Percentiles rank a stretch among this genome's conserved stretches.
Evolutionary conservation across 2,113 vertebrate genomes (phyloP).

Genomic region (Steatornis caripensis): DNA sequence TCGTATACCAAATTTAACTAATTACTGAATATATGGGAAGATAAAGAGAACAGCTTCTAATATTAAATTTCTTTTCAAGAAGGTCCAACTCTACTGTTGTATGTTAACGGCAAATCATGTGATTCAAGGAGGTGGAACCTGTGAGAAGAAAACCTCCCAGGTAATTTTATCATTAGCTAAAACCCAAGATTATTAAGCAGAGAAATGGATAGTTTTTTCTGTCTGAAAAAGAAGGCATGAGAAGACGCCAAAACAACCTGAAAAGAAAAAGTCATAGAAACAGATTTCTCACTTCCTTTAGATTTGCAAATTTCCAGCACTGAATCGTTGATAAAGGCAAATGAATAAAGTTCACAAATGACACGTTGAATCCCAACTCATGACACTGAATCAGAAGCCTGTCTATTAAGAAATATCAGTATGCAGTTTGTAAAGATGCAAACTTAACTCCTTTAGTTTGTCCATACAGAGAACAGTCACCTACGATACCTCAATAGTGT

Average conservation of each 20-base stretch:
- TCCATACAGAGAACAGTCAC: neutral
- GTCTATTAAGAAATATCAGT: neutral
- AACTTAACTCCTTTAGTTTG: neutral
- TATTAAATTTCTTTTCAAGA: neutral
- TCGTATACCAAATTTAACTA: neutral
- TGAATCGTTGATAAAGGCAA: neutral
- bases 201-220: neutral
- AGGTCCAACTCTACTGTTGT: neutral
- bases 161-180: neutral
- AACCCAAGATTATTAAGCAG: neutral
- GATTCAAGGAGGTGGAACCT: neutral
- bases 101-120: neutral
- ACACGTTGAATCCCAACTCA: neutral
- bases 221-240: neutral
- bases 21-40: neutral
- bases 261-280: neutral
- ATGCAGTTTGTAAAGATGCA: neutral
- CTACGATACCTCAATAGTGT: neutral
- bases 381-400: neutral
- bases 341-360: neutral
- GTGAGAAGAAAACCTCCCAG: neutral
- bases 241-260: neutral
- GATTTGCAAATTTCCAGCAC: neutral
- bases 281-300: neutral
- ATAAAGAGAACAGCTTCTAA: neutral